Conservation (phyloP, 2,797 vertebrate species). For the Phylloscopus collybita region DNA sequence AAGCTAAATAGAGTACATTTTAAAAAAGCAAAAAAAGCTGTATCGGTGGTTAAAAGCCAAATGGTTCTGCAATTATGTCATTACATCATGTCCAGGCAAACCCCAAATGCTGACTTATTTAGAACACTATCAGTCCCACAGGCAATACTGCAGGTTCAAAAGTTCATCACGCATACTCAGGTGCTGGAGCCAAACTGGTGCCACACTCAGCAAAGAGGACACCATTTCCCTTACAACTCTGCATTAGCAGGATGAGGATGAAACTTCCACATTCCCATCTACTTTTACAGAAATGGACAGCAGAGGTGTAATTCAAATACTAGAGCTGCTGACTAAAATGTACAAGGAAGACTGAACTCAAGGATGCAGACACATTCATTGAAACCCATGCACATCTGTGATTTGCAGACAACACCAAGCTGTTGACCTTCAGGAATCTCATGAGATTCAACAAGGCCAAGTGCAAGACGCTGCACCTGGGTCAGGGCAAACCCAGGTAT, state of each 20-base stretch:
- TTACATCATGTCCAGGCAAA: conserved; percentile 50
- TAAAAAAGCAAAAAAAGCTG: background rate
- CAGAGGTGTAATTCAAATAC: background rate
- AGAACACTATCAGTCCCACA: conserved; percentile 25
- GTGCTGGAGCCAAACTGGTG: conserved; percentile 9
- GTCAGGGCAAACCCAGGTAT: background rate
- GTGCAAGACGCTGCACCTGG: background rate
- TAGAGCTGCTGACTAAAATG: background rate
- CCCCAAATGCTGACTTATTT: conserved; percentile 10
- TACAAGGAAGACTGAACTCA: background rate
- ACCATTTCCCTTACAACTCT: background rate
- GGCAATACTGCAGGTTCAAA: conserved; percentile 22
- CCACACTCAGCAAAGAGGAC: background rate
- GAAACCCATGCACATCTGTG: background rate
- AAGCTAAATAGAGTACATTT: background rate
- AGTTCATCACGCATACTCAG: background rate
- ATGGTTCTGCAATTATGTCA: conserved; percentile 58
- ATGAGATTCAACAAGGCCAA: background rate
- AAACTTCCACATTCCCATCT: background rate
- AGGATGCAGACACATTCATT: background rate
- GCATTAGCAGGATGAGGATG: background rate
- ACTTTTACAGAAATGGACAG: background rate
- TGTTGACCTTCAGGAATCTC: background rate
- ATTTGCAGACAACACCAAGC: background rate
- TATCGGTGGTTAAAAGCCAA: conserved; percentile 6